Evolutionary conservation across 1,140 invertebrate genomes (phyloP).

Genomic region (Stratiolaelaps scimitus): DNA sequence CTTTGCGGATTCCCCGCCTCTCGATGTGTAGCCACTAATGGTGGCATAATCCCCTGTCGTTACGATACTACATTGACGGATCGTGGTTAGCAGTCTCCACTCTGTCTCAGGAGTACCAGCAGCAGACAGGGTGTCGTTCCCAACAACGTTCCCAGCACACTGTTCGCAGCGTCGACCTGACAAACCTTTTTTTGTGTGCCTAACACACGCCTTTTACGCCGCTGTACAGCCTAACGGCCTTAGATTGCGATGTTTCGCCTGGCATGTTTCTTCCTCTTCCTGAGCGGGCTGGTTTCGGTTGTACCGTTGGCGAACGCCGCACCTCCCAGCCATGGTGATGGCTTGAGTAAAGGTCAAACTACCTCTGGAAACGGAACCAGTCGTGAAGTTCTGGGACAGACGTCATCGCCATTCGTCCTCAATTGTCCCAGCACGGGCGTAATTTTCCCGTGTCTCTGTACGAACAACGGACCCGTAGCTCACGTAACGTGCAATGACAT

Average conservation of each 20-base stretch:
- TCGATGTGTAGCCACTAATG: conserved; percentile 1
- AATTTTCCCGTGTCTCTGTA: neutral
- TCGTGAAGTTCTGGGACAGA: neutral
- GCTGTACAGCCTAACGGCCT: too few species aligned
- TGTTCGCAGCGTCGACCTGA: too few species aligned
- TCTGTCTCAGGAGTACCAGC: too few species aligned
- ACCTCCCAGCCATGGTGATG: neutral
- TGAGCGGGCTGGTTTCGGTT: neutral
- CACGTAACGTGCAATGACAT: neutral
- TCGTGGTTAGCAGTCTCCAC: too few species aligned
- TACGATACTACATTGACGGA: neutral
- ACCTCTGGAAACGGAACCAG: neutral
- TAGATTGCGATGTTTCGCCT: neutral
- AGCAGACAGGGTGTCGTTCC: too few species aligned
- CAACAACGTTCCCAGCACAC: too few species aligned
- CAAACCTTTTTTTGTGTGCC: too few species aligned
- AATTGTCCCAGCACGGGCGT: neutral
- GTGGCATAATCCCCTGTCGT: conserved; percentile 4
- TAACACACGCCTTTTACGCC: too few species aligned
- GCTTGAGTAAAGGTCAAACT: too few species aligned
- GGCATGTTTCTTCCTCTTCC: neutral
- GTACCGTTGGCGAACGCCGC: neutral
- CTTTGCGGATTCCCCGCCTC: conserved; percentile 12
- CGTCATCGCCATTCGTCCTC: neutral
- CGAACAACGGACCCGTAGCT: neutral